Evolutionary conservation across 1,140 invertebrate species (phyloP), one percentile per base, ranked within the genome.

Genomic region (Drosophila rufa): DNA sequence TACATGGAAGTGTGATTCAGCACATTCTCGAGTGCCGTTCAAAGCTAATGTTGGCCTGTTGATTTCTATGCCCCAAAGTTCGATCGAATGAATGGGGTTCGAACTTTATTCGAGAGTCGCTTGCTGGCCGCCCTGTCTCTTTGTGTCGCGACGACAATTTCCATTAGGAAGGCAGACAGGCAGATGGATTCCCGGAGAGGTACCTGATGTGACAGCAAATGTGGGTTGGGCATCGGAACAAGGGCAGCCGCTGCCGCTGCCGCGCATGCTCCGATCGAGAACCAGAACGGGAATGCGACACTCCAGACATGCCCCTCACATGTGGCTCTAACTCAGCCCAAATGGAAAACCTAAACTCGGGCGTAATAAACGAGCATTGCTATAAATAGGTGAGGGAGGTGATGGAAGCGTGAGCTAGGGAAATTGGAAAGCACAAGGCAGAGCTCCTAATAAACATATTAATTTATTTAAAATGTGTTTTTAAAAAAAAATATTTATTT

Each of bases 1-100:
- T 89, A 90, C 85, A 85, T 75, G 76, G 85, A 89, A 90, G 70
- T 79, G 62, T 89, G 85, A 89, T 85, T 73, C 55, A 78, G 81
- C 85, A 90, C 47, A 79, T 79, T 83, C 66, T 62, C 25, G 33
- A 67, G 48, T 51, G 69, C 57, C 71, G 74, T 77, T 90, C 85
- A 84, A 85, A 85, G 85, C 85, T 89, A 89, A 89, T 89, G 85
- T 82, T 65, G 56, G 50, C 61, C 59, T 70, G 55, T 71, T 42
- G 42, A 64, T 75, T 61, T 76, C 71, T 59, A 82, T 61, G 65
- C 25, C 74, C 67, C 53, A 73, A 73, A 73, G 19, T 71, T 73
- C 48, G 48, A 68, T 74, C 22, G 69, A 79, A 68, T 89, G 71
- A 74, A 87, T 80, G 76, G 19, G 66, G 69, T 40, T 83, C 67